Percentiles rank a stretch among this genome's conserved stretches.
Conservation (phyloP, 2,888 invertebrate species). For the Hermaeophaga mercurialis region DNA sequence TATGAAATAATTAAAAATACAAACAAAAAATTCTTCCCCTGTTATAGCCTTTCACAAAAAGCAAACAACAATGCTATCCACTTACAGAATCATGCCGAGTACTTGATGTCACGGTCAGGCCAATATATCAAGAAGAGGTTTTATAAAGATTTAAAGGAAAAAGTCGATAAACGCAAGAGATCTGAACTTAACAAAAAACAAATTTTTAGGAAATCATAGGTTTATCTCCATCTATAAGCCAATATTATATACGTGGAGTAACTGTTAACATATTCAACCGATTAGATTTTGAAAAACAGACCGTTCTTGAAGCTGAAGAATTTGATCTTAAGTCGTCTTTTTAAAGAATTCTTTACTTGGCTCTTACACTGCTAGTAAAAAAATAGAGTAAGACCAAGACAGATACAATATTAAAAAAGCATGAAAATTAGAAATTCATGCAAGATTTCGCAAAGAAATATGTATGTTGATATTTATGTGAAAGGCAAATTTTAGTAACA, state of each 20-base stretch:
- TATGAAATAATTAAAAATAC: slow-evolving; percentile 20
- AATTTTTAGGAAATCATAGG: neutral
- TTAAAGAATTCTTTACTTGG: neutral
- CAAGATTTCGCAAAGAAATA: neutral
- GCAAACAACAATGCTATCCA: slow-evolving; percentile 8
- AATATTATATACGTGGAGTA: neutral
- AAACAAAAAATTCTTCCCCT: slow-evolving; percentile 13
- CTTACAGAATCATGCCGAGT: no score
- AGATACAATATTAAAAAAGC: neutral
- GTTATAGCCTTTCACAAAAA: slow-evolving; percentile 20
- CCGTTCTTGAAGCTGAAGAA: neutral
- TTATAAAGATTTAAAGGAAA: no score
- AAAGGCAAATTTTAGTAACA: neutral
- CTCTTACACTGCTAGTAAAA: neutral
- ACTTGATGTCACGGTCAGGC: no score
- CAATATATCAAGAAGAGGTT: no score
- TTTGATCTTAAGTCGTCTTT: neutral
- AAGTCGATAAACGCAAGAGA: no score
- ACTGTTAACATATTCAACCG: neutral
- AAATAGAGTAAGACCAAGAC: neutral
- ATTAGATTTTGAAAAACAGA: no score
- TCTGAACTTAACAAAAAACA: no score
- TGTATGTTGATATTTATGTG: neutral
- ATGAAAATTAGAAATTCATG: neutral
- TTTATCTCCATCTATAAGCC: neutral